phyloP scores from a whole-genome alignment of 2,113 vertebrate species.

The Pholis gunnellus region DNA sequence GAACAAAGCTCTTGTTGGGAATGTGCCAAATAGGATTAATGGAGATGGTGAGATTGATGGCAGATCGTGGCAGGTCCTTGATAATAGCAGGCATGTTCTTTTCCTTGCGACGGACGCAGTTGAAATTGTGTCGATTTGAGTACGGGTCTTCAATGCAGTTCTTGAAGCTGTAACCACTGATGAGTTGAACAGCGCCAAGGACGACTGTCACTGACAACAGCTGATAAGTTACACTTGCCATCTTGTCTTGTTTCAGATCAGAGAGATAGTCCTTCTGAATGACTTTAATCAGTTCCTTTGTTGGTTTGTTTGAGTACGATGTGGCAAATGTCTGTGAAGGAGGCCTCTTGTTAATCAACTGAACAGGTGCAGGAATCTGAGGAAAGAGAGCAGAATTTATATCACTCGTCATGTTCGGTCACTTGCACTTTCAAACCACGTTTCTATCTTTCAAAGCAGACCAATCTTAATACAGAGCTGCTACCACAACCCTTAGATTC shows the following conservation, averaged over 20 bases:
- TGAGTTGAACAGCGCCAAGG: constrained; percentile 45
- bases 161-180: constrained; percentile 79
- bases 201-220: constrained; percentile 35
- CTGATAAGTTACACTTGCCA: constrained; percentile 45
- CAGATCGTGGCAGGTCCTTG: constrained; percentile 66
- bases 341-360: neutral
- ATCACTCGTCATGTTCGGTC: neutral
- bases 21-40: constrained; percentile 37
- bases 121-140: constrained; percentile 52
- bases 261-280: neutral
- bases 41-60: constrained; percentile 68
- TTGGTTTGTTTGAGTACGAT: neutral
- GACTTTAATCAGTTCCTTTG: neutral
- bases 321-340: neutral
- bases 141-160: constrained; percentile 81
- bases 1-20: constrained; percentile 60
- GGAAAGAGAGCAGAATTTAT: constrained; percentile 22
- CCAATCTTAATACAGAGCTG: neutral
- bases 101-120: constrained; percentile 72
- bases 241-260: constrained; percentile 30
- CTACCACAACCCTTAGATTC: neutral
- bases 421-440: neutral
- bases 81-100: constrained; percentile 56
- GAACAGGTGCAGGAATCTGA: constrained; percentile 34
- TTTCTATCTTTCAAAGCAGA: neutral